These are phyloP conservation scores for Drosophila kanekoi DNA, from an alignment of 2,888 invertebrate species.

Conservation along the genomic window DNA sequence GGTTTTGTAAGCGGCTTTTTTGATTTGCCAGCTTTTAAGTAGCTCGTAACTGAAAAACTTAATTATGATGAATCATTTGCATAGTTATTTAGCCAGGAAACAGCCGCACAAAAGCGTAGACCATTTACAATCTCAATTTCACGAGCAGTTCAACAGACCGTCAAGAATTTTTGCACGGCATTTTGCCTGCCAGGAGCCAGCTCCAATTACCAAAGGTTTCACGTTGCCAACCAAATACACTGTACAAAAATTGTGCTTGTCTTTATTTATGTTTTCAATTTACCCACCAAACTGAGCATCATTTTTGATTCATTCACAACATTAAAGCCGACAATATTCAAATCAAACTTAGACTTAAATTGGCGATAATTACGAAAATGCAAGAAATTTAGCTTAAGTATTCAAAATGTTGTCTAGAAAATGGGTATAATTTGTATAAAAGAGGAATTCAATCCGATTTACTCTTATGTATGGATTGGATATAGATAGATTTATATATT, in stretches of 20 bases:
- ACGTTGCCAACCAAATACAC: conserved; percentile 11
- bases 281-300: background rate
- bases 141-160: conserved; percentile 40
- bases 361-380: too few relatives aligned
- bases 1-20: conserved; percentile 9
- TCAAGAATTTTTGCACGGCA: conserved; percentile 31
- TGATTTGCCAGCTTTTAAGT: conserved; percentile 18
- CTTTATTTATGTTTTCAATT: background rate
- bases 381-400: too few relatives aligned
- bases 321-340: background rate
- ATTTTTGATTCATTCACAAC: background rate
- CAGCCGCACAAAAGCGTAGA: conserved; percentile 9
- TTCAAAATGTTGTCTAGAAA: too few relatives aligned
- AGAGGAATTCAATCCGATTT: too few relatives aligned
- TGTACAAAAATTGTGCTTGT: background rate
- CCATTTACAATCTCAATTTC: conserved; percentile 27
- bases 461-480: too few relatives aligned
- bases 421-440: too few relatives aligned
- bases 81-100: conserved; percentile 28
- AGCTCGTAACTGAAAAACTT: conserved; percentile 5
- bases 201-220: conserved; percentile 51
- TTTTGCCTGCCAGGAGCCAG: conserved; percentile 35
- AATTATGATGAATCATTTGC: conserved; percentile 43
- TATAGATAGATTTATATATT: too few relatives aligned
- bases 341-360: background rate